Evolutionary conservation across 2,888 invertebrate species (phyloP), one percentile per base, ranked within the genome.

Genomic region (Unio pictorum): DNA sequence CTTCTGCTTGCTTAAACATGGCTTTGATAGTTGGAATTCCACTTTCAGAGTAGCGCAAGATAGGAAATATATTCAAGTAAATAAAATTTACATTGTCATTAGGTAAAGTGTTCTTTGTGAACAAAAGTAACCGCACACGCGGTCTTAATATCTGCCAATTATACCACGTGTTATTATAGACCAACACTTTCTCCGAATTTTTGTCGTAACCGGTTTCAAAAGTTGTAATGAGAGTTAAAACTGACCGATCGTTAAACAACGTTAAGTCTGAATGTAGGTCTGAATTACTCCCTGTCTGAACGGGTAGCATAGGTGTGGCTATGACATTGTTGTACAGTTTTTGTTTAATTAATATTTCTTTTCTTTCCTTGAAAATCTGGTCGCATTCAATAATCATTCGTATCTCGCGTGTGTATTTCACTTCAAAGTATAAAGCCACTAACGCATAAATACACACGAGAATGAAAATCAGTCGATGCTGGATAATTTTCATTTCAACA

Each of bases 131-230:
- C 55, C 77, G 75, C 28, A 77, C 73, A 54, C 63, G 65, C 15
- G 78, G 74, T 61, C 70, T 74, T 23, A 82, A 75, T 23, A 65
- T 61, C 8, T 75, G 74, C 81, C 81, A 82, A 66, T 82, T 82
- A 3, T 58, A 61, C n/a, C 78, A 55, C 6, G 81, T 82, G 58
- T 80, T 79, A 28, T 75, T 75, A 72, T 80, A 34, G 7, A 34
- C 34, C 34, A 61, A 54, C 18, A 68, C 26, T 64, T 79, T 80
- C 54, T 76, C 79, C 20, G 68, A 20, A 63, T 75, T 72, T 2
- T 34, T 34, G 59, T 75, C 73, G 26, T 55, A 45, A 64, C 75
- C 75, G 1, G 70, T 68, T 18, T 74, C 70, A 45, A 73, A 71
- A n/a, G 75, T 75, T 6, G 77, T 77, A 55, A 77, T 69, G 15